These are phyloP conservation scores for Ceratina australensis DNA, from an alignment of 1,140 invertebrate species.

Conservation along the genomic window DNA sequence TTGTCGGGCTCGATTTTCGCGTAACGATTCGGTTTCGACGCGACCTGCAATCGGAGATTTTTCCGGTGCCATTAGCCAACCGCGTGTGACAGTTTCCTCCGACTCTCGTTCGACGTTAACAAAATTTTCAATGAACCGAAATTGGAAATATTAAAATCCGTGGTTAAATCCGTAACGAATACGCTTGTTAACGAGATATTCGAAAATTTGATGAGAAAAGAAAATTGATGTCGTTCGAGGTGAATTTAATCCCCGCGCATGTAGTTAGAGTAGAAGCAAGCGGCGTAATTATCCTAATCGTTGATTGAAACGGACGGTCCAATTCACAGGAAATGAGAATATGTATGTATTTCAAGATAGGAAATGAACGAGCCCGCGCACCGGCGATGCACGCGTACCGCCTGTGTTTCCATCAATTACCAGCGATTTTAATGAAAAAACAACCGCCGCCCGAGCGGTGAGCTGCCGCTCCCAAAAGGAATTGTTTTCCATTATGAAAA, in stretches of 20 bases:
- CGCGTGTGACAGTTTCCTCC: conserved; percentile 15
- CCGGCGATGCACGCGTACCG: background rate
- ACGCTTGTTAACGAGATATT: no score
- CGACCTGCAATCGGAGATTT: conserved; percentile 32
- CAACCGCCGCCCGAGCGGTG: background rate
- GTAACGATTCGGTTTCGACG: conserved; percentile 24
- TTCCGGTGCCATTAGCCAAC: background rate
- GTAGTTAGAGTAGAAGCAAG: no score
- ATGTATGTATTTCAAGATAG: no score
- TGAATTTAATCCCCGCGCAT: no score
- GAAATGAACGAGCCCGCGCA: no score
- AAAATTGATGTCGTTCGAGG: no score
- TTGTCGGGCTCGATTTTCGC: conserved; percentile 35
- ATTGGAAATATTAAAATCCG: no score
- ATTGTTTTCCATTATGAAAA: conserved; percentile 28
- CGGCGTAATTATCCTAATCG: background rate
- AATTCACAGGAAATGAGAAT: background rate
- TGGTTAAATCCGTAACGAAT: no score
- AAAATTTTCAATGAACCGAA: no score
- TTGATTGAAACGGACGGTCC: background rate
- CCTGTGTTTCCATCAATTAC: conserved; percentile 2
- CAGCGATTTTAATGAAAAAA: conserved; percentile 13
- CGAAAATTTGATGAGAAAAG: no score
- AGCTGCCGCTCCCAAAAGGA: background rate
- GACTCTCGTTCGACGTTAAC: conserved; percentile 9